These are phyloP conservation scores for Trachymyrmex septentrionalis DNA, from an alignment of 1,140 invertebrate species.

Conservation along the genomic window DNA sequence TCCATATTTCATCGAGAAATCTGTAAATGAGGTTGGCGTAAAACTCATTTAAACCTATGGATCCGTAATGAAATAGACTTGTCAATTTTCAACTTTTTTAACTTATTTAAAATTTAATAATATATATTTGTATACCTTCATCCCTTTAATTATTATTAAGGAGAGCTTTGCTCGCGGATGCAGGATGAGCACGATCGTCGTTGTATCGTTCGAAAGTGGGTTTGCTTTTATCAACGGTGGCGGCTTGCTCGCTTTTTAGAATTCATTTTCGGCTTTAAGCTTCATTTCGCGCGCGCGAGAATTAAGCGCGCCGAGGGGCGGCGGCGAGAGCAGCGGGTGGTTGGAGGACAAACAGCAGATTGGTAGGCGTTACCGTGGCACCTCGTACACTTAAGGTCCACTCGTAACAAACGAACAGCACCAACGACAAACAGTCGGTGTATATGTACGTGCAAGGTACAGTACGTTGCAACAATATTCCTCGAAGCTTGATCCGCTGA, in stretches of 20 bases:
- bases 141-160: constrained; percentile 25
- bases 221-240: constrained; percentile 72
- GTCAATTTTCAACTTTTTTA: not conserved
- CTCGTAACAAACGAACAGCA: constrained; percentile 70
- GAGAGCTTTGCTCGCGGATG: not conserved
- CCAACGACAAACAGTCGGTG: constrained; percentile 63
- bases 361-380: constrained; percentile 76
- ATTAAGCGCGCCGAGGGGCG: constrained; percentile 73
- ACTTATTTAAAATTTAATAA: not conserved
- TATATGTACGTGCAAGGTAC: constrained; percentile 66
- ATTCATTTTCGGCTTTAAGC: constrained; percentile 84
- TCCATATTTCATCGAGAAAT: not conserved
- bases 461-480: constrained; percentile 65
- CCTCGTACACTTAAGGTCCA: constrained; percentile 72
- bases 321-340: constrained; percentile 48
- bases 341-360: constrained; percentile 78
- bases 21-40: not conserved
- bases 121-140: not conserved
- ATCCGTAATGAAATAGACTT: not conserved
- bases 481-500: constrained; percentile 63
- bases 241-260: constrained; percentile 80
- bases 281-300: constrained; percentile 77
- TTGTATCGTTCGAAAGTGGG: constrained; percentile 32
- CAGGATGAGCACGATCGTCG: not conserved
- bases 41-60: not conserved